phyloP scores from a whole-genome alignment of 2,888 invertebrate genomes.

The Caenorhabditis sp. region DNA sequence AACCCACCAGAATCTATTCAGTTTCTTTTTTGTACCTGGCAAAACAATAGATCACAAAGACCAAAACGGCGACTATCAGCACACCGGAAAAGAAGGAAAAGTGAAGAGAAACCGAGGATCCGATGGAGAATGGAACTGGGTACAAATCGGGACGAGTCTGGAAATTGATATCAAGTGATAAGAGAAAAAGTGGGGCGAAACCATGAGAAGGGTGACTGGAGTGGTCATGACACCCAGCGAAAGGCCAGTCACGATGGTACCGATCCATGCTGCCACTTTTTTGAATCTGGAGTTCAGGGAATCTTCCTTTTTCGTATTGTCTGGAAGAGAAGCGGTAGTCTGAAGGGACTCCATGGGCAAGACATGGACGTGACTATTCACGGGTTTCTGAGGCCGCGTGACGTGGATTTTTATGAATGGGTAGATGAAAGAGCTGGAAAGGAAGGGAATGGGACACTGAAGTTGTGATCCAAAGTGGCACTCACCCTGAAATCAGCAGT shows the following conservation, averaged over 20 bases:
- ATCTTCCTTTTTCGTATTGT: not conserved
- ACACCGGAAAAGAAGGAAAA: slow-evolving; percentile 55
- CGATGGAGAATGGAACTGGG: slow-evolving; percentile 22
- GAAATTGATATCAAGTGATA: not conserved
- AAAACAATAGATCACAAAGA: slow-evolving; percentile 19
- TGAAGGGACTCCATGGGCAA: slow-evolving; percentile 28
- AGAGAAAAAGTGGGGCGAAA: not conserved
- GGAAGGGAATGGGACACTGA: too few species aligned
- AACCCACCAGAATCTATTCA: too few species aligned
- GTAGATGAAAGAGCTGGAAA: slow-evolving; percentile 31
- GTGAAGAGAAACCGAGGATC: slow-evolving; percentile 31
- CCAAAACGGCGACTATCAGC: slow-evolving; percentile 1
- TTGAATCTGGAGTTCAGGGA: not conserved
- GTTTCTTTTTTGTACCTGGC: slow-evolving; percentile 11
- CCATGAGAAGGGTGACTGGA: slow-evolving; percentile 44
- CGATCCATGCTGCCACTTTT: slow-evolving; percentile 42
- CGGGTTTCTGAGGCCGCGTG: not conserved
- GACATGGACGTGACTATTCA: slow-evolving; percentile 14
- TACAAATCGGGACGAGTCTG: slow-evolving; percentile 44
- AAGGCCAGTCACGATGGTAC: slow-evolving; percentile 35
- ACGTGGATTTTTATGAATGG: slow-evolving; percentile 48
- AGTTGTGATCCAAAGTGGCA: too few species aligned
- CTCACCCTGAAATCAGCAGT: slow-evolving; percentile 19
- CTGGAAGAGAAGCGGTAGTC: too few species aligned
- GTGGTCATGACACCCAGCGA: slow-evolving; percentile 45